Evolutionary conservation across 2,797 vertebrate genomes (phyloP).

Genomic region (Octomys mimax): DNA sequence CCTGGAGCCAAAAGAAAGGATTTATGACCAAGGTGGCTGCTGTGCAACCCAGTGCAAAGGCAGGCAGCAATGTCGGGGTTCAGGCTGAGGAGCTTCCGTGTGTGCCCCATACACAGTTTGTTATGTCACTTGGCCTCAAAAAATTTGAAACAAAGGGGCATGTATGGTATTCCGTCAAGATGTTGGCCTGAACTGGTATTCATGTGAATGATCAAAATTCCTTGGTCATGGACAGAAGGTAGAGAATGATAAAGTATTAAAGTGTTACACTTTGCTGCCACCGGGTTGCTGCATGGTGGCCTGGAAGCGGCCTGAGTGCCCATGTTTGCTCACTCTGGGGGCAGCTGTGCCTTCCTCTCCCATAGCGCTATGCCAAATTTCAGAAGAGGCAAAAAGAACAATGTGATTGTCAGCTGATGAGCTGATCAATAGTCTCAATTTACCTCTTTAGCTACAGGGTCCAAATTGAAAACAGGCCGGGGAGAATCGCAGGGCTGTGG

Average conservation of each 20-base stretch:
- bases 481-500: background rate
- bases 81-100: background rate
- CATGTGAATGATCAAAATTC: background rate
- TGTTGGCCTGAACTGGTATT: background rate
- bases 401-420: constrained; percentile 38
- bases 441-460: constrained; percentile 64
- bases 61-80: background rate
- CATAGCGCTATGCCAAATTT: background rate
- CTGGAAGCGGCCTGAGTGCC: background rate
- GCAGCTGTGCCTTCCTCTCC: fast-evolving
- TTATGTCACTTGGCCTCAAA: background rate
- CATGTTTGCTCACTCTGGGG: fast-evolving
- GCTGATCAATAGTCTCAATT: constrained; percentile 66
- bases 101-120: background rate
- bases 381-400: constrained; percentile 51
- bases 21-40: background rate
- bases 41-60: background rate
- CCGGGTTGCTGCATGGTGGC: fast-evolving
- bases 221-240: background rate
- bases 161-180: background rate
- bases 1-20: background rate
- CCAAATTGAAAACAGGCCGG: constrained; percentile 70
- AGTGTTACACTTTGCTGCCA: background rate
- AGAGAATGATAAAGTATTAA: background rate
- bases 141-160: constrained; percentile 7